Conservation (phyloP, 2,888 invertebrate genomes). For the Vanessa cardui region DNA sequence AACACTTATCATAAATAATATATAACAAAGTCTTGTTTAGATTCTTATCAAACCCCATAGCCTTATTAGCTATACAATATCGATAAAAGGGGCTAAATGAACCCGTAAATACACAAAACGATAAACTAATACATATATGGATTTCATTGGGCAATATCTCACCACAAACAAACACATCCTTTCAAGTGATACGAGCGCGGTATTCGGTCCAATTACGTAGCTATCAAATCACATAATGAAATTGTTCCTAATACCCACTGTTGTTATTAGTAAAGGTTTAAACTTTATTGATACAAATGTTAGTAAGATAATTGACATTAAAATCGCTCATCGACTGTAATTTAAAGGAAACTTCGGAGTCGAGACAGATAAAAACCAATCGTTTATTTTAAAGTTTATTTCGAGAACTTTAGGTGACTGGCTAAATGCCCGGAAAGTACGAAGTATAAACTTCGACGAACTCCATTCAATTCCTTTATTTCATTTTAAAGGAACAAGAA, state of each 20-base stretch:
- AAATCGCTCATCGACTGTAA: too few species aligned
- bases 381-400: not conserved
- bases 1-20: too few species aligned
- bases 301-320: too few species aligned
- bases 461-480: slow-evolving; percentile 21
- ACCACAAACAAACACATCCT: slow-evolving; percentile 34
- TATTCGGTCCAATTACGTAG: not conserved
- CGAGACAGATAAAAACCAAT: not conserved
- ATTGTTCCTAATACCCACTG: not conserved
- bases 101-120: slow-evolving; percentile 29
- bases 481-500: slow-evolving; percentile 2
- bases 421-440: slow-evolving; percentile 24
- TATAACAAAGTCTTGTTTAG: too few species aligned
- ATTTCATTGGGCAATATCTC: slow-evolving; percentile 48
- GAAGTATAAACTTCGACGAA: slow-evolving; percentile 8
- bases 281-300: too few species aligned
- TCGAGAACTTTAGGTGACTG: slow-evolving; percentile 15
- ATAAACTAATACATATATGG: slow-evolving; percentile 46
- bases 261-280: too few species aligned
- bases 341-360: too few species aligned
- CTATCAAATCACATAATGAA: not conserved
- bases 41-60: not conserved
- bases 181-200: not conserved
- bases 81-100: not conserved
- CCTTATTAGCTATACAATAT: not conserved